These are phyloP conservation scores for Liparis tanakae DNA, from an alignment of 2,797 vertebrate species.

Conservation along the genomic window DNA sequence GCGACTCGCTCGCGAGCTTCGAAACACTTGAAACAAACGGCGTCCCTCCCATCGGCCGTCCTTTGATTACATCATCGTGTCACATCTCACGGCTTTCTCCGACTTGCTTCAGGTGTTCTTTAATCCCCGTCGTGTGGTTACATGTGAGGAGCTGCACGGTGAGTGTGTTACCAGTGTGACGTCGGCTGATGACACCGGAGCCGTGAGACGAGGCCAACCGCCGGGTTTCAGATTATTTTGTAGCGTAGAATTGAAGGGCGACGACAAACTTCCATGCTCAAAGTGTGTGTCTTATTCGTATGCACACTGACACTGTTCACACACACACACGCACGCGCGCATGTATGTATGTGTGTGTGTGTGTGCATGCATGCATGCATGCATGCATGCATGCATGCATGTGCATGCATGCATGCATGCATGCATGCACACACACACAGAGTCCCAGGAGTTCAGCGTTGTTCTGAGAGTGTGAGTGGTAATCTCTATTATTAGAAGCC, in stretches of 20 bases:
- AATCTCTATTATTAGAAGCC: constrained; percentile 71
- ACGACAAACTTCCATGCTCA: background rate
- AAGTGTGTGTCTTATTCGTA: background rate
- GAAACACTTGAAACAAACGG: background rate
- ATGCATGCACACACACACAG: background rate
- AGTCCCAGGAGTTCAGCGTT: constrained; percentile 29
- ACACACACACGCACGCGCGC: background rate
- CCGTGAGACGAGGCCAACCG: background rate
- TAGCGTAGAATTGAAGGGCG: background rate
- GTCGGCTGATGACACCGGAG: constrained; percentile 1
- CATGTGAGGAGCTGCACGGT: background rate
- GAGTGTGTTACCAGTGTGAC: background rate
- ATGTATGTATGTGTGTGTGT: no score
- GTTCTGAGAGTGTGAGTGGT: constrained; percentile 43
- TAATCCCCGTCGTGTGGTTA: background rate
- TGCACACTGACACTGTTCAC: background rate
- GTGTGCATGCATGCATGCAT: no score
- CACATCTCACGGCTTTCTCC: background rate
- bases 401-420: no score
- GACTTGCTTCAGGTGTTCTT: background rate
- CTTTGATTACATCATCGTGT: background rate
- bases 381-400: no score
- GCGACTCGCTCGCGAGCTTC: background rate
- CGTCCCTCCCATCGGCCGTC: background rate
- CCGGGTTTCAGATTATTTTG: background rate